A percentile compares a stretch with the other conserved stretches of the same genome.
Evolutionary conservation across 2,888 invertebrate species (phyloP).

Genomic region (Plagodis dolabraria): DNA sequence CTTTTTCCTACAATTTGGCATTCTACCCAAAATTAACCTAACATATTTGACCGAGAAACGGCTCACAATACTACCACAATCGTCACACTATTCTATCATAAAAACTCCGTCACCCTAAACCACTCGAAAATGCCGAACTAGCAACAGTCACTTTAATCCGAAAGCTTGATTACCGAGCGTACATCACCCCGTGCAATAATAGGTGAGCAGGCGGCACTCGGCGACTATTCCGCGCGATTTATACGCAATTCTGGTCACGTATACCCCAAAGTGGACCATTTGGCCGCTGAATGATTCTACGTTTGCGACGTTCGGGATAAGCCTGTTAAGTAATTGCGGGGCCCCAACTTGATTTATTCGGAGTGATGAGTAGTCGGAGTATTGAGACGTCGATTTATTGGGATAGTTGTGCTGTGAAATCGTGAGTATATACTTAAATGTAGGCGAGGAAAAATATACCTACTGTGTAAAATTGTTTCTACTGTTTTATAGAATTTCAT

Average conservation of each 20-base stretch:
- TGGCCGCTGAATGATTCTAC: conserved; percentile 63
- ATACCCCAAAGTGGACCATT: conserved; percentile 70
- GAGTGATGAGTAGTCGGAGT: conserved; percentile 45
- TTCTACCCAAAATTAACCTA: too few relatives aligned
- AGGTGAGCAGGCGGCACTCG: conserved; percentile 53
- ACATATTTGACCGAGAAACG: too few relatives aligned
- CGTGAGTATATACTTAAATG: too few relatives aligned
- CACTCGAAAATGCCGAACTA: conserved; percentile 9
- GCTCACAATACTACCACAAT: not conserved
- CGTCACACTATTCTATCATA: not conserved
- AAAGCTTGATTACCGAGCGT: conserved; percentile 57
- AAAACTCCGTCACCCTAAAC: conserved; percentile 1
- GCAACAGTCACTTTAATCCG: conserved; percentile 44
- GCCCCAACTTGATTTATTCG: conserved; percentile 60
- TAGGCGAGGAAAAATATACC: too few relatives aligned
- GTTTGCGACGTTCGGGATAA: conserved; percentile 61
- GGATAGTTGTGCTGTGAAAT: not conserved
- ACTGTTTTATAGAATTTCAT: too few relatives aligned
- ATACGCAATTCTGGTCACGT: conserved; percentile 77
- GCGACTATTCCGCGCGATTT: conserved; percentile 66
- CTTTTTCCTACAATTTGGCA: too few relatives aligned
- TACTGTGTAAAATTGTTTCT: too few relatives aligned
- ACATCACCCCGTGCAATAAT: conserved; percentile 66
- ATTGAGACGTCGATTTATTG: conserved; percentile 30
- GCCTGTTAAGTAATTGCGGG: conserved; percentile 70